Evolutionary conservation across 1,140 invertebrate genomes (phyloP).

Genomic region (Aphelinus atriplicis): DNA sequence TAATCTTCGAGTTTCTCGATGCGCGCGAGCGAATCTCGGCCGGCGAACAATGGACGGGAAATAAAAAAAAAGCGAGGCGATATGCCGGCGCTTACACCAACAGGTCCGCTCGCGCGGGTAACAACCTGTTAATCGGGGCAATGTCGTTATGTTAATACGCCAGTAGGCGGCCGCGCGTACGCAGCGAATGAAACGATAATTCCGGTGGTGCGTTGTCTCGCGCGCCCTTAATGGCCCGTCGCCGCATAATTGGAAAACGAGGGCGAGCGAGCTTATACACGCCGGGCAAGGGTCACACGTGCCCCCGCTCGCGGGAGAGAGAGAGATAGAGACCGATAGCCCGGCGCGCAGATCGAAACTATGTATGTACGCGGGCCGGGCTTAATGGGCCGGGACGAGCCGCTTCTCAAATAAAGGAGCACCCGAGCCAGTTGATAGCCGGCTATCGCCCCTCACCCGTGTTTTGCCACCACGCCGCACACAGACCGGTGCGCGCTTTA

Average conservation of each 20-base stretch:
- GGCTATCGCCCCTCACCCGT: not conserved
- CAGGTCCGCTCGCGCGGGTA: conserved; percentile 9
- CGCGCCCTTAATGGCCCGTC: conserved; percentile 46
- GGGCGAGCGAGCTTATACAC: conserved; percentile 46
- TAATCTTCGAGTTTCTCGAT: too few species aligned
- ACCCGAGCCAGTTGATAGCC: not conserved
- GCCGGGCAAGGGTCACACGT: not conserved
- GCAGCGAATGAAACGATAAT: conserved; percentile 53
- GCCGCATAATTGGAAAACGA: conserved; percentile 53
- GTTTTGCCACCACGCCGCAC: too few species aligned
- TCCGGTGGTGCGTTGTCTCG: conserved; percentile 37
- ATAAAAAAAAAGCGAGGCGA: not conserved
- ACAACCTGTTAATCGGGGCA: conserved; percentile 51
- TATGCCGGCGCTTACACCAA: not conserved
- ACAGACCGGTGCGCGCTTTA: conserved; percentile 6
- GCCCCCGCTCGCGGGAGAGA: not conserved
- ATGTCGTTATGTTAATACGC: conserved; percentile 55
- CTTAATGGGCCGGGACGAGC: conserved; percentile 27
- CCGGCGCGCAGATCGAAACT: not conserved
- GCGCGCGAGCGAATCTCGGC: too few species aligned
- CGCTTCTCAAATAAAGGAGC: conserved; percentile 29
- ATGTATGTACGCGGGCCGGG: conserved; percentile 2
- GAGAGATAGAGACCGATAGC: conserved; percentile 5
- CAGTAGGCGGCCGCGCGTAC: conserved; percentile 26
- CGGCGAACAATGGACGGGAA: too few species aligned